A percentile compares a stretch with the other conserved stretches of the same genome.
phyloP scores from a whole-genome alignment of 2,888 invertebrate genomes.

The Monochamus alternatus region DNA sequence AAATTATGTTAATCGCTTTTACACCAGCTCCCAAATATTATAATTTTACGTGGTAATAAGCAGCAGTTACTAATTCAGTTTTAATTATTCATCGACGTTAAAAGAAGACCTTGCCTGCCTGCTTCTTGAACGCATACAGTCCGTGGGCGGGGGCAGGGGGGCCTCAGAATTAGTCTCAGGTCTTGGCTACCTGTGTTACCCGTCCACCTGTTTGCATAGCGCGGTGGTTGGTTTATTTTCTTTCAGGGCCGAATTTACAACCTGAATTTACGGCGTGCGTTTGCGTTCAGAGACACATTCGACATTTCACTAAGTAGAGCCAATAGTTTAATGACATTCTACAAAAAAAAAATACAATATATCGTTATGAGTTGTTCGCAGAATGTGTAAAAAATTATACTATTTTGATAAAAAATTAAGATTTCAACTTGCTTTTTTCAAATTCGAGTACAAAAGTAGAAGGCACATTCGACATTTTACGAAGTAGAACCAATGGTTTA shows the following conservation, averaged over 20 bases:
- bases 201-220: constrained; percentile 54
- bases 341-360: not conserved
- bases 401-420: too few relatives aligned
- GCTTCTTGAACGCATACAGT: constrained; percentile 40
- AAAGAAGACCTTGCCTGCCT: constrained; percentile 49
- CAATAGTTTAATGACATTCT: too few relatives aligned
- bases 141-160: constrained; percentile 28
- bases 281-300: constrained; percentile 7
- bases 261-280: constrained; percentile 6
- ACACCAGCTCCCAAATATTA: not conserved
- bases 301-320: not conserved
- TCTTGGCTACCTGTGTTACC: constrained; percentile 57
- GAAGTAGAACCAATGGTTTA: too few relatives aligned
- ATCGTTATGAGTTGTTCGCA: too few relatives aligned
- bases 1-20: not conserved
- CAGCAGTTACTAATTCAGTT: constrained; percentile 43
- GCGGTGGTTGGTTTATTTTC: constrained; percentile 32
- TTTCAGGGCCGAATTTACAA: constrained; percentile 28
- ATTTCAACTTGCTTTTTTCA: too few relatives aligned
- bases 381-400: too few relatives aligned
- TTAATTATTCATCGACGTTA: constrained; percentile 49
- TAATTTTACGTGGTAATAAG: not conserved
- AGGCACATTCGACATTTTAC: not conserved
- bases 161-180: constrained; percentile 51
- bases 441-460: too few relatives aligned